Evolutionary conservation across 1,140 invertebrate species (phyloP).

Genomic region (Bombus sibiricus): DNA sequence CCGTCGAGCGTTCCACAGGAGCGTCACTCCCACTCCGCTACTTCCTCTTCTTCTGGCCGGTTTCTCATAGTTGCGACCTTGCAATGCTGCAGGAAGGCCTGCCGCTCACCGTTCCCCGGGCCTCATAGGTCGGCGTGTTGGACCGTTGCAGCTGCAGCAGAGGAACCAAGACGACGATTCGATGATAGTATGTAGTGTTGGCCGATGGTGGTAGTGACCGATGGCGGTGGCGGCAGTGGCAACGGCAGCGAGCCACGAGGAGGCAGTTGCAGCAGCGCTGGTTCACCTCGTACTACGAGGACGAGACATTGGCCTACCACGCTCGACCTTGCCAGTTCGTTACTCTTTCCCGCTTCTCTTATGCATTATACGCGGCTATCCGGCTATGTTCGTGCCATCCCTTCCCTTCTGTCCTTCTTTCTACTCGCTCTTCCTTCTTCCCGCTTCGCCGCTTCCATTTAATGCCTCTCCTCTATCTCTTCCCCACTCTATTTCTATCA

Average conservation of each 20-base stretch:
- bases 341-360: constrained; percentile 79
- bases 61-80: constrained; percentile 77
- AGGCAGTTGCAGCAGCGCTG: constrained; percentile 62
- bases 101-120: neutral
- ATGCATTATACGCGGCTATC: constrained; percentile 74
- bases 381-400: constrained; percentile 60
- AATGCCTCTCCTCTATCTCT: constrained; percentile 33
- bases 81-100: constrained; percentile 75
- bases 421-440: neutral
- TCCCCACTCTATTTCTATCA: constrained; percentile 48
- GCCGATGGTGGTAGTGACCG: neutral
- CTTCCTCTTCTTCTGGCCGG: constrained; percentile 68
- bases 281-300: constrained; percentile 71
- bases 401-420: constrained; percentile 12
- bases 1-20: constrained; percentile 58
- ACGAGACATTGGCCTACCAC: constrained; percentile 82
- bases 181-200: too few relatives aligned
- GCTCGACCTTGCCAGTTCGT: constrained; percentile 82
- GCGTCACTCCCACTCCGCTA: constrained; percentile 56
- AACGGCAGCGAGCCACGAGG: constrained; percentile 33
- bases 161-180: constrained; percentile 16
- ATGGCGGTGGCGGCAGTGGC: constrained; percentile 39
- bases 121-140: constrained; percentile 7
- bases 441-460: constrained; percentile 2
- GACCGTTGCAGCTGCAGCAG: constrained; percentile 73